These are phyloP conservation scores for Adelognathus sp. DNA, from an alignment of 2,888 invertebrate genomes.

Conservation along the genomic window DNA sequence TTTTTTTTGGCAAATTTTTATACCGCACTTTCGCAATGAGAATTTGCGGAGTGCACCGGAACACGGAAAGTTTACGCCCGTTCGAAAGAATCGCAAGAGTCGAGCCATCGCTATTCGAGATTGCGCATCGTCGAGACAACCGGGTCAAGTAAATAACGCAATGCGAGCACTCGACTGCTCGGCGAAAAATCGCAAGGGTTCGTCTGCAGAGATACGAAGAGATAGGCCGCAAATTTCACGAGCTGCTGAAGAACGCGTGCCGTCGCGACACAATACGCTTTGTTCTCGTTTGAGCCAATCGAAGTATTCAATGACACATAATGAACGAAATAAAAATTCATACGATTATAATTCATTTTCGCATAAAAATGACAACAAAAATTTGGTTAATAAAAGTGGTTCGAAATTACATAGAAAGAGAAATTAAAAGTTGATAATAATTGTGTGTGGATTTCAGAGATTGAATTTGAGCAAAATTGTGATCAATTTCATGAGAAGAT, in stretches of 20 bases:
- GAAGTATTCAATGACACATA: background rate
- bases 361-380: background rate
- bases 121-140: constrained; percentile 24
- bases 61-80: constrained; percentile 11
- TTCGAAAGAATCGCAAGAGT: constrained; percentile 8
- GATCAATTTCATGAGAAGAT: too few species aligned
- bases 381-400: background rate
- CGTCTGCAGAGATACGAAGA: background rate
- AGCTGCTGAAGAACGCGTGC: constrained; percentile 19
- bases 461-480: too few species aligned
- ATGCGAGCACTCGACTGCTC: background rate
- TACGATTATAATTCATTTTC: background rate
- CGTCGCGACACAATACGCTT: background rate
- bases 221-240: constrained; percentile 36
- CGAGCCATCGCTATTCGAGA: background rate
- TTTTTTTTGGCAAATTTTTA: constrained; percentile 10
- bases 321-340: background rate
- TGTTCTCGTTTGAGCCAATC: background rate
- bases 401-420: too few species aligned
- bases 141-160: constrained; percentile 4
- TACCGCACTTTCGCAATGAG: background rate
- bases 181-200: constrained; percentile 23
- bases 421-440: too few species aligned
- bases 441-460: too few species aligned
- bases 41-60: background rate